Percentiles rank a stretch among this genome's conserved stretches.
Conservation (phyloP, 1,140 invertebrate species). For the Atopsyche davidsoni region DNA sequence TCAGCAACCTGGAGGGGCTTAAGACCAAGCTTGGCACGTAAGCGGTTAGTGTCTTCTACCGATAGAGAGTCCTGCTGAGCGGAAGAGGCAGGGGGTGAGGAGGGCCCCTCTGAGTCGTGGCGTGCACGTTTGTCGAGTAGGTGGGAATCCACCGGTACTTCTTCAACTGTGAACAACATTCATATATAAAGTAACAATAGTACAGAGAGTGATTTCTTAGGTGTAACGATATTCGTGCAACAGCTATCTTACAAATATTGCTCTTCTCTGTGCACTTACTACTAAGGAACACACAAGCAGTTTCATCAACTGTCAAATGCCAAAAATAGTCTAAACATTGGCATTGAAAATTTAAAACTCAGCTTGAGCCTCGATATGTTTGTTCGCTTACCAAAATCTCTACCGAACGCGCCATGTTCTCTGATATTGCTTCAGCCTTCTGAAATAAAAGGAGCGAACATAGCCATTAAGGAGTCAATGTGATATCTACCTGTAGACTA, state of each 20-base stretch:
- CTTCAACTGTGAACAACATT: constrained; percentile 37
- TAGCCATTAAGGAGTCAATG: constrained; percentile 17
- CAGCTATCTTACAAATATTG: constrained; percentile 1
- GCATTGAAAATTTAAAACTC: too few relatives aligned
- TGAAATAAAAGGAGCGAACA: constrained; percentile 27
- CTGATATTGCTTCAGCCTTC: constrained; percentile 10
- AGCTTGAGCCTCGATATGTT: too few relatives aligned
- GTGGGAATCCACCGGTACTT: constrained; percentile 46
- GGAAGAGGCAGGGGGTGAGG: constrained; percentile 37
- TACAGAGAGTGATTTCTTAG: too few relatives aligned
- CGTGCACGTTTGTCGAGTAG: constrained; percentile 26
- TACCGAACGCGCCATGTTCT: not conserved
- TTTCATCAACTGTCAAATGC: too few relatives aligned
- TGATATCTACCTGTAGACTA: constrained; percentile 10
- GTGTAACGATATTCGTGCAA: too few relatives aligned
- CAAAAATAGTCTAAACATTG: too few relatives aligned
- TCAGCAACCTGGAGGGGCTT: constrained; percentile 78
- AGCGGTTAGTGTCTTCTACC: constrained; percentile 80
- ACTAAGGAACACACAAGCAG: too few relatives aligned
- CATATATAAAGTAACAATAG: too few relatives aligned
- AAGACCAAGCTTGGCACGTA: constrained; percentile 87
- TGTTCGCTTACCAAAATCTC: not conserved
- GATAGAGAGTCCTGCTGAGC: constrained; percentile 20
- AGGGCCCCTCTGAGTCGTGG: constrained; percentile 23
- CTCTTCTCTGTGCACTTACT: not conserved